Evolutionary conservation across 2,113 vertebrate genomes (phyloP).

Genomic region (Oriolus oriolus): DNA sequence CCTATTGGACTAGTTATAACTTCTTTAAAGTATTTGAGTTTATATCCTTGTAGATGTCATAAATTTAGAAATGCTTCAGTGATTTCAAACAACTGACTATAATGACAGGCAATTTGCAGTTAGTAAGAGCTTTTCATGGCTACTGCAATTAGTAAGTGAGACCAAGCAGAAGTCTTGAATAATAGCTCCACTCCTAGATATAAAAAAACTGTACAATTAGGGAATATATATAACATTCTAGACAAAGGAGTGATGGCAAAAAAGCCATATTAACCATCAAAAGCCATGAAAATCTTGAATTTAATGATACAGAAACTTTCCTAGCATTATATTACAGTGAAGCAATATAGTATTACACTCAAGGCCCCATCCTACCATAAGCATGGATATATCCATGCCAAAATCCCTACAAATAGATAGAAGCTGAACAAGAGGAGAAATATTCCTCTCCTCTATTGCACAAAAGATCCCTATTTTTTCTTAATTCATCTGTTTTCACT

Average conservation of each 20-base stretch:
- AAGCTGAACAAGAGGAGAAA: not conserved
- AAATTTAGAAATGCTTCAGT: conserved; percentile 30
- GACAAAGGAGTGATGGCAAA: not conserved
- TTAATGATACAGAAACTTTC: not conserved
- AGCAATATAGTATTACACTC: not conserved
- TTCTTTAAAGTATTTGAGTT: conserved; percentile 22
- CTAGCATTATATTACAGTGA: not conserved
- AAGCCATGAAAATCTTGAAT: not conserved
- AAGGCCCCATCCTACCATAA: not conserved
- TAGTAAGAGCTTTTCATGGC: conserved; percentile 33
- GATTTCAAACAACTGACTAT: conserved; percentile 46
- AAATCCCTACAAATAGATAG: not conserved
- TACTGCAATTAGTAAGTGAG: conserved; percentile 43
- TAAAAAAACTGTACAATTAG: not conserved
- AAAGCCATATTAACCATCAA: not conserved
- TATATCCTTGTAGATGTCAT: conserved; percentile 8
- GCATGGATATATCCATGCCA: not conserved
- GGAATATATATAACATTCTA: not conserved
- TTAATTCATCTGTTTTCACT: not conserved
- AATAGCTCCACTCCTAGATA: not conserved
- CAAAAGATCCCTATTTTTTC: fast-evolving
- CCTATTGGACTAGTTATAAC: not conserved
- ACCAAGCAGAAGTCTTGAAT: conserved; percentile 21
- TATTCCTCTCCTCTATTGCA: not conserved
- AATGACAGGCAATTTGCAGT: conserved; percentile 43